A percentile compares a stretch with the other conserved stretches of the same genome.
phyloP scores from a whole-genome alignment of 2,797 vertebrate species.

The Urophycis tenuis region DNA sequence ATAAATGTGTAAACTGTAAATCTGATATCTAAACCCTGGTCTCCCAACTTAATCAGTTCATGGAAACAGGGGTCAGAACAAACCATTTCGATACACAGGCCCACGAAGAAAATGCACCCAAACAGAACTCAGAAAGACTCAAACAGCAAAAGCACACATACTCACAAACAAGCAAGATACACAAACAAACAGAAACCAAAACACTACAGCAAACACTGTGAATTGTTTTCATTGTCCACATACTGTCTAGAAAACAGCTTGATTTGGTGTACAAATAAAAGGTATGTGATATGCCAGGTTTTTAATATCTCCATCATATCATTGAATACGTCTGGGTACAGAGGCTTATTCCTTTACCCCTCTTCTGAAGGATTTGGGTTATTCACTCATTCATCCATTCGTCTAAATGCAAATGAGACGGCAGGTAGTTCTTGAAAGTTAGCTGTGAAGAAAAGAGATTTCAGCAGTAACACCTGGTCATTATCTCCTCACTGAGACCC shows the following conservation, averaged over 20 bases:
- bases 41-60: constrained; percentile 18
- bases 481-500: constrained; percentile 31
- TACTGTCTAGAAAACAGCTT: too few species aligned
- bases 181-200: not conserved
- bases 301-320: not conserved
- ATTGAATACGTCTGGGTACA: constrained; percentile 24
- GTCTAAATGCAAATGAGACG: constrained; percentile 66
- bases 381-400: constrained; percentile 66
- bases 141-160: constrained; percentile 19
- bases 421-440: constrained; percentile 49
- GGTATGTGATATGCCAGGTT: not conserved
- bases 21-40: too few species aligned
- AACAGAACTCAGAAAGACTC: constrained; percentile 14
- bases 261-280: not conserved
- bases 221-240: not conserved
- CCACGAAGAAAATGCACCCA: constrained; percentile 19
- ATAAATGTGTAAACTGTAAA: constrained; percentile 26
- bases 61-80: constrained; percentile 8
- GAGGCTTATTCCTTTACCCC: constrained; percentile 37
- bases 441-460: constrained; percentile 36
- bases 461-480: constrained; percentile 43
- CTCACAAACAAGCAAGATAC: too few species aligned
- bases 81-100: not conserved
- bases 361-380: constrained; percentile 45
- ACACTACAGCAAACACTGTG: not conserved